phyloP scores from a whole-genome alignment of 2,113 vertebrate species.

The Gadus chalcogrammus region DNA sequence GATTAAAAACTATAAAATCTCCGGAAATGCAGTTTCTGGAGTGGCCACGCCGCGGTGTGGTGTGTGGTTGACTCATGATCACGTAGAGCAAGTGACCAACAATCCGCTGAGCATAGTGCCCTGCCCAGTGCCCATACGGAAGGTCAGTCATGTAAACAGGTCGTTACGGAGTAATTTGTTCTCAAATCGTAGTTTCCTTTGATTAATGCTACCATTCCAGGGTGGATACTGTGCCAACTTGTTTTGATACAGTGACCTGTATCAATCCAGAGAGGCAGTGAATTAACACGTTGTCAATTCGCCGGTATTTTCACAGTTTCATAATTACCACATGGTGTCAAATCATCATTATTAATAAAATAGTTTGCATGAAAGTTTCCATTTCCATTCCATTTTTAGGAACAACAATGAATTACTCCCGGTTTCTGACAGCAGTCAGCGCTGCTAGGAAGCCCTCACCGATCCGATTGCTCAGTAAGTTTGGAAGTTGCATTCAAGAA shows the following conservation, averaged over 20 bases:
- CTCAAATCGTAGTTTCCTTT: neutral
- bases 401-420: slow-evolving; percentile 86
- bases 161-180: neutral
- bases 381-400: neutral
- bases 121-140: neutral
- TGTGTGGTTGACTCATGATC: fast-evolving
- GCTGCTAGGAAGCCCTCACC: slow-evolving; percentile 79
- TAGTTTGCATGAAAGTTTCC: neutral
- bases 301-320: no score
- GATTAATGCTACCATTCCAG: no score
- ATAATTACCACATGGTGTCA: no score
- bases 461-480: slow-evolving; percentile 85
- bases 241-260: no score
- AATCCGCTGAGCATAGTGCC: neutral
- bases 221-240: no score
- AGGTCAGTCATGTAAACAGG: slow-evolving; percentile 46
- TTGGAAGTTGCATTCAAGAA: neutral
- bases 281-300: no score
- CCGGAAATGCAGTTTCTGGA: slow-evolving; percentile 50
- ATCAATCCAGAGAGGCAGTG: no score
- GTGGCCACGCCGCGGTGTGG: fast-evolving
- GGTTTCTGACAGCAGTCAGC: slow-evolving; percentile 85
- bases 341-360: no score
- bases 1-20: no score
- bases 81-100: slow-evolving; percentile 23